A percentile compares a stretch with the other conserved stretches of the same genome.
Evolutionary conservation across 2,797 vertebrate genomes (phyloP).

Genomic region (Hypotaenidia philippensis): DNA sequence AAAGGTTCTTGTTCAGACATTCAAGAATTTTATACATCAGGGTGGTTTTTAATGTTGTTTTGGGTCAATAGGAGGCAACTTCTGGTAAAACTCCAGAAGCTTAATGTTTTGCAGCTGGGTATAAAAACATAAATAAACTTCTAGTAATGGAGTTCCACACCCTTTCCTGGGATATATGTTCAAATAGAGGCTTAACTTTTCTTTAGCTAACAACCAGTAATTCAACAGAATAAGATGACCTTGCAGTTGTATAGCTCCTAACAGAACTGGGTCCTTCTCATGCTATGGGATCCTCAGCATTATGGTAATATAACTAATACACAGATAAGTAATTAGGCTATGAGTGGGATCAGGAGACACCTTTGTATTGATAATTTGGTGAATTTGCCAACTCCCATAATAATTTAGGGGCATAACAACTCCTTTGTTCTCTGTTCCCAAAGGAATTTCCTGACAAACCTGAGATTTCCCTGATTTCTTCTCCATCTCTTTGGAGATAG

Average conservation of each 20-base stretch:
- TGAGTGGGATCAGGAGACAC: not conserved
- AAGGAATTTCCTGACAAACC: not conserved
- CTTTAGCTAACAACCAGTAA: not conserved
- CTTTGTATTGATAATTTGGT: not conserved
- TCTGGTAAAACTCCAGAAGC: not conserved
- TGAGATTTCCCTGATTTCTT: not conserved
- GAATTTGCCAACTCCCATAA: not conserved
- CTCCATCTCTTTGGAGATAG: not conserved
- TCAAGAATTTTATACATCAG: not conserved
- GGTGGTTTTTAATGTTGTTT: not conserved
- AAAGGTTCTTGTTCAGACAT: not conserved
- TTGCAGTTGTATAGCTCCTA: not conserved
- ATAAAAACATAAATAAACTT: not conserved
- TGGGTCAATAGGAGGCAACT: not conserved
- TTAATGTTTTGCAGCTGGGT: not conserved
- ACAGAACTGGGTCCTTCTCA: not conserved
- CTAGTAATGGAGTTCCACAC: not conserved
- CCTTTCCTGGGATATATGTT: rapidly evolving
- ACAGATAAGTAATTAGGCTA: not conserved
- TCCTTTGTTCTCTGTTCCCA: not conserved
- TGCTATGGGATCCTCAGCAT: not conserved
- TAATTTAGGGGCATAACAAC: not conserved
- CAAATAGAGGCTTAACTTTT: not conserved
- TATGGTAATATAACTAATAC: not conserved
- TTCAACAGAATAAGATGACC: not conserved